Conservation (phyloP, 2,888 invertebrate species). For the Marasmarcha lunaedactyla region DNA sequence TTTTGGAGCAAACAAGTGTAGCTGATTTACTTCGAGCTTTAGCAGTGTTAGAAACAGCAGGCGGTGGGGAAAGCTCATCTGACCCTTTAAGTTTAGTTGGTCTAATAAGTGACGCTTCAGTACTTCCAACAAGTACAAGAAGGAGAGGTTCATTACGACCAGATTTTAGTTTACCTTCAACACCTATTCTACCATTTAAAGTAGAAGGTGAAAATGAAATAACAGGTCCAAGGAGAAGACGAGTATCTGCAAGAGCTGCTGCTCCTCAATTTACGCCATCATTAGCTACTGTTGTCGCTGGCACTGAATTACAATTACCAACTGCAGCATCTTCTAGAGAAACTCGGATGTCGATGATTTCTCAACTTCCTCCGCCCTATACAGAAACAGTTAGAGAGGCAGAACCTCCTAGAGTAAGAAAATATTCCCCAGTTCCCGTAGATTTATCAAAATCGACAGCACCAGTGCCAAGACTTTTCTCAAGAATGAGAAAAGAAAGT, state of each 20-base stretch:
- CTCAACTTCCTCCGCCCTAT: constrained; percentile 59
- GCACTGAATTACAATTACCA: constrained; percentile 45
- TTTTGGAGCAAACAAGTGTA: constrained; percentile 84
- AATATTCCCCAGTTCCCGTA: constrained; percentile 55
- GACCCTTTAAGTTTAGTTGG: constrained; percentile 34
- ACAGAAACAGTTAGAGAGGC: constrained; percentile 32
- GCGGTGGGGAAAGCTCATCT: constrained; percentile 18
- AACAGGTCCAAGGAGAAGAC: constrained; percentile 41
- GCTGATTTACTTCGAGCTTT: constrained; percentile 85
- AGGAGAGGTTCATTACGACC: constrained; percentile 45
- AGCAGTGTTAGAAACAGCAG: constrained; percentile 72
- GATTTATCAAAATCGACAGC: constrained; percentile 40
- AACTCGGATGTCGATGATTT: constrained; percentile 51
- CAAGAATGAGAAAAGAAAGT: constrained; percentile 52
- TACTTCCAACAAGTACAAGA: constrained; percentile 24
- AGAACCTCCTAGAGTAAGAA: constrained; percentile 37
- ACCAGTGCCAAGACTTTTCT: constrained; percentile 54
- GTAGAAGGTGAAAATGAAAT: constrained; percentile 34
- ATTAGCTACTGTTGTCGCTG: constrained; percentile 56
- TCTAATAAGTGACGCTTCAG: constrained; percentile 27
- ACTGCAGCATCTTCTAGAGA: constrained; percentile 54
- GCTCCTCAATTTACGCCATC: constrained; percentile 57
- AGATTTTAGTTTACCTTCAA: constrained; percentile 35
- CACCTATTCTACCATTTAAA: constrained; percentile 15
- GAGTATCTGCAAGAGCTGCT: constrained; percentile 50